Evolutionary conservation across 1,140 invertebrate species (phyloP).

Genomic region (Homarus americanus): DNA sequence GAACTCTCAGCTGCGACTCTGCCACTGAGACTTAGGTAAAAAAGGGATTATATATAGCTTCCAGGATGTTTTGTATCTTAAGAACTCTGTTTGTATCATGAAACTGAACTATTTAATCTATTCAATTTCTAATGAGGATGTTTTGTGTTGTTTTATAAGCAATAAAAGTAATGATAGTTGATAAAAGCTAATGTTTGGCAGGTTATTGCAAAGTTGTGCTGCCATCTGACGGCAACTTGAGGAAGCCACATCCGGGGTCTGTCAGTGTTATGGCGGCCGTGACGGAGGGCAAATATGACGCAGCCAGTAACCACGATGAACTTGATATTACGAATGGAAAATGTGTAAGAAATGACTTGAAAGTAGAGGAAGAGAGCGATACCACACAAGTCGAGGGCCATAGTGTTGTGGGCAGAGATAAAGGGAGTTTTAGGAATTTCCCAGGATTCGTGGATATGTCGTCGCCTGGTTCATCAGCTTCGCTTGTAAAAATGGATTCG

Average conservation of each 20-base stretch:
- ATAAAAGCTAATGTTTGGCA: too few relatives aligned
- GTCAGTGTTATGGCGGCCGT: slow-evolving; percentile 34
- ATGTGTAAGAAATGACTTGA: slow-evolving; percentile 18
- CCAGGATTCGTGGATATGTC: slow-evolving; percentile 26
- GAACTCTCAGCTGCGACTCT: too few relatives aligned
- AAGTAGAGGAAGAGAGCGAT: slow-evolving; percentile 6
- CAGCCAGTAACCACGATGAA: slow-evolving; percentile 9
- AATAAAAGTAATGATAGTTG: too few relatives aligned
- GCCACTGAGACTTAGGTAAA: too few relatives aligned
- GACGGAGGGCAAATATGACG: slow-evolving; percentile 21
- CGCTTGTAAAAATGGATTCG: slow-evolving; percentile 27
- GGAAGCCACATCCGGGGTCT: slow-evolving; percentile 12
- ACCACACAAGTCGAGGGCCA: slow-evolving; percentile 19
- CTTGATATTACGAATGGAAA: slow-evolving; percentile 17
- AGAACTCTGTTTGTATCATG: too few relatives aligned
- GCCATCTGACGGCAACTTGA: not conserved
- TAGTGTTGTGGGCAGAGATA: slow-evolving; percentile 16
- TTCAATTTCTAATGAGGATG: too few relatives aligned
- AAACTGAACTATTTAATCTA: too few relatives aligned
- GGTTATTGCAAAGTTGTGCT: not conserved
- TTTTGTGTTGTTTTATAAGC: too few relatives aligned
- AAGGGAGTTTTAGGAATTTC: slow-evolving; percentile 31
- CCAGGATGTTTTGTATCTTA: too few relatives aligned
- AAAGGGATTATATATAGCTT: too few relatives aligned
- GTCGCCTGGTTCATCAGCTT: slow-evolving; percentile 25